phyloP scores from a whole-genome alignment of 2,797 vertebrate species.

The Coccyzus lansbergi region DNA sequence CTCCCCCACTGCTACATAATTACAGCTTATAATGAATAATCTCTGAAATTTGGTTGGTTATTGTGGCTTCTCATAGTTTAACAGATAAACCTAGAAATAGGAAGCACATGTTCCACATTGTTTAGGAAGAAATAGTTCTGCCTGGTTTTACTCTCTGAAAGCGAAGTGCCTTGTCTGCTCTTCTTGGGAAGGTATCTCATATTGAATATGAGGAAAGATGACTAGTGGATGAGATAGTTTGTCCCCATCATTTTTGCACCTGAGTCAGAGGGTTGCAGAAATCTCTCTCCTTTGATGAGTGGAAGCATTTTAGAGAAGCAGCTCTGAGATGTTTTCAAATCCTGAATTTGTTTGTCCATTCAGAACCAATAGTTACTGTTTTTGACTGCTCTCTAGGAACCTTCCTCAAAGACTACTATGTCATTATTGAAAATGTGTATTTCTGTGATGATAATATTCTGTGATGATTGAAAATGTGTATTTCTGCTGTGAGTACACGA shows the following conservation, averaged over 20 bases:
- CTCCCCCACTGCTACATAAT: background rate
- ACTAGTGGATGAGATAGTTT: background rate
- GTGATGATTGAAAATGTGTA: background rate
- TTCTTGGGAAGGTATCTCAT: background rate
- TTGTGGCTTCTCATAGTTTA: background rate
- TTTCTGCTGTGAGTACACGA: background rate
- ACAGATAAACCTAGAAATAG: slow-evolving; percentile 15
- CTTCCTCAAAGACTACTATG: background rate
- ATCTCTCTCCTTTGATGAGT: background rate
- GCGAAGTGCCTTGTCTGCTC: background rate
- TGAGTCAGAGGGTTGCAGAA: background rate
- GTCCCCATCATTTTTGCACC: background rate
- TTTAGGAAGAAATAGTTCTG: background rate
- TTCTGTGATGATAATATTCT: background rate
- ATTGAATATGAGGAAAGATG: background rate
- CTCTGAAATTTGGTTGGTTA: background rate
- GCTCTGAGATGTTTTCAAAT: background rate
- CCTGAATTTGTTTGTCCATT: background rate
- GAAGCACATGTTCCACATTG: background rate
- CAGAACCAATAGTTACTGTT: background rate
- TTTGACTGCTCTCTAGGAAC: background rate
- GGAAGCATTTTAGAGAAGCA: background rate
- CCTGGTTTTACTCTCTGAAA: background rate
- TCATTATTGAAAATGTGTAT: background rate
- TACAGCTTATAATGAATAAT: slow-evolving; percentile 1